Base-by-base conservation (phyloP, 2,797 vertebrate genomes). In the Steatocranus sp. region DNA sequence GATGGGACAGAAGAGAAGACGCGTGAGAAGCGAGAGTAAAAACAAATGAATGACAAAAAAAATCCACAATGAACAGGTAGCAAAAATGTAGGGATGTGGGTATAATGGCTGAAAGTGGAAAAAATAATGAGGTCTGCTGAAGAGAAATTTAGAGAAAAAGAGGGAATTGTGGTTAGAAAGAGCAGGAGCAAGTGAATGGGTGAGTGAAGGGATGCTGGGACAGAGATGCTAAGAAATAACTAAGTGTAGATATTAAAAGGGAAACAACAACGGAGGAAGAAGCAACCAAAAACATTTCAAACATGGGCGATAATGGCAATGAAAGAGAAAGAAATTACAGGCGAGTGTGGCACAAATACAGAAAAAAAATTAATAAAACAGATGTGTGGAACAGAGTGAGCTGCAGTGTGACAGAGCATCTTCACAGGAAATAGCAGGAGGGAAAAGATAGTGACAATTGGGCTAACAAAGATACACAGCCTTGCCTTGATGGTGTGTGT, bases 401-500 rank as follows among this genome's bases (percentile, higher is more conserved):
- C 74, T 18, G 87, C 83, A 38, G 83, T 54, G 91, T 84, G 93
- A 92, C 82, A 32, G 80, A 91, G 82, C 78, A 43, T 86, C 88
- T 88, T 92, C 85, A 81, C 88, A 92, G 88, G 90, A 89, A 92
- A 92, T 58, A 82, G 87, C 80, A 88, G 88, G 70, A 77, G 83
- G 83, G 88, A 79, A 75, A 88, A 87, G 83, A 88, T 43, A 43
- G 91, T 87, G 92, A 91, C 93, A 92, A 94, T 91, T 88, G 89
- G 87, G 81, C 92, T 93, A 93, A 94, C 93, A 94, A 94, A 93
- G 93, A 93, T 89, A 91, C 90, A 93, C 87, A 87, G 87, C 88
- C 89, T 92, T 73, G 78, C 88, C 89, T 93, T 92, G 91, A 91
- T 91, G 87, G 74, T 73, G 58, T 79, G 81, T 84, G 84, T 66